Evolutionary conservation across 1,140 invertebrate species (phyloP), one percentile per base, ranked within the genome.

Genomic region (Coenobita brevimanus): DNA sequence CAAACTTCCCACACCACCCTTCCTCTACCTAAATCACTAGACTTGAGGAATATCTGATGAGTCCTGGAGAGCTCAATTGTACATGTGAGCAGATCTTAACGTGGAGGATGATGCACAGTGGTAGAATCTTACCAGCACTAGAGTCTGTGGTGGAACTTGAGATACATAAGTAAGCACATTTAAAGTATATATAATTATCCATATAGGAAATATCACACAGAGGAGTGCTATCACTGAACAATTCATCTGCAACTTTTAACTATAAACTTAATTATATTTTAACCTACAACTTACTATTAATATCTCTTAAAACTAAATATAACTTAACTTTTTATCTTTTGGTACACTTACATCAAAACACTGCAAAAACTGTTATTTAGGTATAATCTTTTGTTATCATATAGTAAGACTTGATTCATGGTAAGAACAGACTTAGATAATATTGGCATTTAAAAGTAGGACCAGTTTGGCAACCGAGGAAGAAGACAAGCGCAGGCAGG

Each of bases 401-500:
- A 82, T 69, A 82, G 82, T 81, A 89, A 84, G 82, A 89, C 82
- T 89, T 83, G 71, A 75, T 85, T 86, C 54, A 79, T 67, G 83
- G 50, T 86, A 79, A 86, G 80, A 80, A 90, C 64, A 90, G 87
- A 89, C 89, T 90, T 90, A 90, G 87, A 89, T 67, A 82, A 62
- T 90, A 90, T 90, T 90, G 89, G 89, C 89, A 86, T 89, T 88
- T 87, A 88, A 82, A 81, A 43, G 57, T 88, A 89, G 79, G 90
- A 88, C 84, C 83, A 89, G 88, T 82, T 84, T 64, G 85, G n/a
- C 43, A 41, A 78, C 76, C 71, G 86, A 79, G 43, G 50, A n/a
- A 33, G 43, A 46, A 1, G 67, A 88, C n/a, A 41, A 88, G 78
- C 69, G 79, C 69, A 88, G 69, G 69, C 79, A 88, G 69, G 21